A percentile compares a stretch with the other conserved stretches of the same genome.
These are phyloP conservation scores for Cerastis leucographa DNA, from an alignment of 2,888 invertebrate species.

Conservation along the genomic window DNA sequence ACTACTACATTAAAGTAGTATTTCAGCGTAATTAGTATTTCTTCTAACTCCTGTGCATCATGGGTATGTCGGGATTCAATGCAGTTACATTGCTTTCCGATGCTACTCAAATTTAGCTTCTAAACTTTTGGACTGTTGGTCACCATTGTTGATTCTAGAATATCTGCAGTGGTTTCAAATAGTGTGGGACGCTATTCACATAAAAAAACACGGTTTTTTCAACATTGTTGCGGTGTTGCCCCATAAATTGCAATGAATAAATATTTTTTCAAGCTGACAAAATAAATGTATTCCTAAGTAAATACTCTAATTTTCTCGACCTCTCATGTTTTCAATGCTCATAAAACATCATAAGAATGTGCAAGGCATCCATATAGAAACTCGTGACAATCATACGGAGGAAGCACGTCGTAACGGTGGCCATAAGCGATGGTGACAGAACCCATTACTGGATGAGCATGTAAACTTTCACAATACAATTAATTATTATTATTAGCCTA, in stretches of 20 bases:
- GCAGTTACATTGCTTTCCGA: background rate
- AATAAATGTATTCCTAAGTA: background rate
- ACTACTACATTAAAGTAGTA: background rate
- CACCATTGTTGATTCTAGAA: background rate
- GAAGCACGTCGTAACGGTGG: conserved; percentile 33
- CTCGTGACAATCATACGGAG: conserved; percentile 42
- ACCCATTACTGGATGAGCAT: conserved; percentile 29
- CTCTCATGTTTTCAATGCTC: background rate
- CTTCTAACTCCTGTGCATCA: background rate
- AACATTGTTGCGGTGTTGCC: background rate
- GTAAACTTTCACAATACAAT: conserved; percentile 49
- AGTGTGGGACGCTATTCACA: background rate
- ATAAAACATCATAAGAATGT: conserved; percentile 17
- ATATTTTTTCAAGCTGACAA: background rate
- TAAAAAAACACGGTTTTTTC: background rate
- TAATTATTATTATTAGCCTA: too few species aligned
- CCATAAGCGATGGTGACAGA: conserved; percentile 51
- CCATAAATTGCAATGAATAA: background rate
- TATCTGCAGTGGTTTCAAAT: background rate
- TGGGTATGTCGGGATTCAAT: background rate
- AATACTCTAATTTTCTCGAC: background rate
- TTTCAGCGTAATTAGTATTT: background rate
- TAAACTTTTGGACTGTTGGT: background rate
- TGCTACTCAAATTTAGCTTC: background rate
- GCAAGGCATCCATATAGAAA: conserved; percentile 35